phyloP scores from a whole-genome alignment of 1,140 invertebrate genomes.

The Bombyx mori region DNA sequence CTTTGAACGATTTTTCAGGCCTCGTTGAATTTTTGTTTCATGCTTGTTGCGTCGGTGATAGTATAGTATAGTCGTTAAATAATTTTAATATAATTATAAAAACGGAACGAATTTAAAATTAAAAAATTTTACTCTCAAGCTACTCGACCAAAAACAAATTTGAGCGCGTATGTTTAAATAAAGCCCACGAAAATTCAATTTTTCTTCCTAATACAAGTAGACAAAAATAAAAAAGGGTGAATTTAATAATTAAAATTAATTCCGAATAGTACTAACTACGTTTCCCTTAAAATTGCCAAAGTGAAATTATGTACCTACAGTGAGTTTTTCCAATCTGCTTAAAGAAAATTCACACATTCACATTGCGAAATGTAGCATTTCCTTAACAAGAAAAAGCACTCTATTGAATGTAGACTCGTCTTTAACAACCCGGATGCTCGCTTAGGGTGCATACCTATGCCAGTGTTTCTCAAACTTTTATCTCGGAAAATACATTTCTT shows the following conservation, averaged over 20 bases:
- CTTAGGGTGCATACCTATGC: background rate
- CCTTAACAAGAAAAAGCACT: constrained; percentile 4
- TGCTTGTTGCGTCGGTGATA: constrained; percentile 31
- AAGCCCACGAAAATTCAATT: too few species aligned
- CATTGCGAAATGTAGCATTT: background rate
- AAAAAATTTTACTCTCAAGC: too few species aligned
- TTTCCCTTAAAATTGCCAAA: background rate
- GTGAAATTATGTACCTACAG: background rate
- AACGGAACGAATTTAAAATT: too few species aligned
- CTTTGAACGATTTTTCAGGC: constrained; percentile 24
- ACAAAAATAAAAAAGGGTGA: too few species aligned
- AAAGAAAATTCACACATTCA: background rate
- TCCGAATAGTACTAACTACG: too few species aligned
- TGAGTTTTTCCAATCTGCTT: background rate
- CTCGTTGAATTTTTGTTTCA: constrained; percentile 30
- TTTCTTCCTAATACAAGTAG: too few species aligned
- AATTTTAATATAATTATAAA: too few species aligned
- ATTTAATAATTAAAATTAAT: too few species aligned
- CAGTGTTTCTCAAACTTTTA: too few species aligned
- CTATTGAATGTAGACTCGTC: background rate
- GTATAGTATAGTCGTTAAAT: constrained; percentile 15
- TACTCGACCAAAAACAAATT: too few species aligned
- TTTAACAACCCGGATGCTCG: constrained; percentile 4
- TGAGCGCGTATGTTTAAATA: too few species aligned
- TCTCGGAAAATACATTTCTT: too few species aligned